phyloP scores from a whole-genome alignment of 2,113 vertebrate species.

The Vanacampus margaritifer region DNA sequence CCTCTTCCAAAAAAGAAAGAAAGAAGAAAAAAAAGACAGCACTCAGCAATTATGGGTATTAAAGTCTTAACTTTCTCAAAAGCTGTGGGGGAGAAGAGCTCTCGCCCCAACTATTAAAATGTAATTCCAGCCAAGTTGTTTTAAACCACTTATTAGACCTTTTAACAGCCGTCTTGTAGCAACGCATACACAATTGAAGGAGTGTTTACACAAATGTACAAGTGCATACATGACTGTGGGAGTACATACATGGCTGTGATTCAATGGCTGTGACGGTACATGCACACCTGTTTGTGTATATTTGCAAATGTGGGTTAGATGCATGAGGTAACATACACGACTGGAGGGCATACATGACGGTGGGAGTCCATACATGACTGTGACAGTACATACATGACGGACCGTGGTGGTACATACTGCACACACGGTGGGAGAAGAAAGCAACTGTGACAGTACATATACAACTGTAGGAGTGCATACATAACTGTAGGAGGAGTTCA shows the following conservation, averaged over 20 bases:
- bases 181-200: neutral
- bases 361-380: too few relatives aligned
- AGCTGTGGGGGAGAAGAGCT: slow-evolving; percentile 27
- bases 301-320: too few relatives aligned
- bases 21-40: neutral
- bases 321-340: too few relatives aligned
- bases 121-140: slow-evolving; percentile 27
- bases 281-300: too few relatives aligned
- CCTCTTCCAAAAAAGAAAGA: slow-evolving; percentile 20
- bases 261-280: too few relatives aligned
- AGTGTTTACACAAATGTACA: neutral
- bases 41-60: slow-evolving; percentile 60
- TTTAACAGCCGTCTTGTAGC: slow-evolving; percentile 5
- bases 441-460: too few relatives aligned
- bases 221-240: neutral
- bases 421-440: too few relatives aligned
- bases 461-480: too few relatives aligned
- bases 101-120: slow-evolving; percentile 25
- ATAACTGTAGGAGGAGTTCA: too few relatives aligned
- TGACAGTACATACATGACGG: too few relatives aligned
- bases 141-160: slow-evolving; percentile 6
- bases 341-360: too few relatives aligned
- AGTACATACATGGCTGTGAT: neutral
- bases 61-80: slow-evolving; percentile 31
- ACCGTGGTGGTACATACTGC: too few relatives aligned